Conservation (phyloP, 1,140 invertebrate species). For the Phymastichus coffea region DNA sequence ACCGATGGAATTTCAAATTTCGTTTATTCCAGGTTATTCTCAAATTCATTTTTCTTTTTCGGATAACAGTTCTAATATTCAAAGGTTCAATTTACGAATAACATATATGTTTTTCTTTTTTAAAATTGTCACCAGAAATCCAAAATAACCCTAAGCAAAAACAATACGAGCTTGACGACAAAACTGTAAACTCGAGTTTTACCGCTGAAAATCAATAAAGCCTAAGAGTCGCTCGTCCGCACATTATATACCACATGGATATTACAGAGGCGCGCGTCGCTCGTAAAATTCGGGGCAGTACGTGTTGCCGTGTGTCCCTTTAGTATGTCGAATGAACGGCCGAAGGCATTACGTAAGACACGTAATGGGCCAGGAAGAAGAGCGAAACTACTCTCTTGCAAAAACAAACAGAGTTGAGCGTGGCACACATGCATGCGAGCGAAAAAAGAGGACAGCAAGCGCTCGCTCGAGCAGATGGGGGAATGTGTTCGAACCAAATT, state of each 20-base stretch:
- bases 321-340: slow-evolving; percentile 1
- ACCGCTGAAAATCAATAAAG: slow-evolving; percentile 11
- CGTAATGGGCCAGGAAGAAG: slow-evolving; percentile 12
- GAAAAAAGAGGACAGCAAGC: background rate
- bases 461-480: background rate
- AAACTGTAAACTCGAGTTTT: no score
- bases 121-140: no score
- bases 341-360: slow-evolving; percentile 9
- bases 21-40: no score
- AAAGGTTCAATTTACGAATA: no score
- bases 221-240: background rate
- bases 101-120: no score
- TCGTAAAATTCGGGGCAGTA: slow-evolving; percentile 15
- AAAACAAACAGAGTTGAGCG: background rate
- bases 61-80: no score
- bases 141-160: no score
- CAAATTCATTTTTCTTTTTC: no score
- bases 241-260: background rate
- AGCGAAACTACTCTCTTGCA: background rate
- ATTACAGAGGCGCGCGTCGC: background rate
- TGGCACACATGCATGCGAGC: background rate
- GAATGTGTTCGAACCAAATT: no score
- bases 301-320: background rate
- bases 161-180: no score
- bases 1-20: no score